Evolutionary conservation across 2,113 vertebrate species (phyloP).

Genomic region (Polyodon spathula): DNA sequence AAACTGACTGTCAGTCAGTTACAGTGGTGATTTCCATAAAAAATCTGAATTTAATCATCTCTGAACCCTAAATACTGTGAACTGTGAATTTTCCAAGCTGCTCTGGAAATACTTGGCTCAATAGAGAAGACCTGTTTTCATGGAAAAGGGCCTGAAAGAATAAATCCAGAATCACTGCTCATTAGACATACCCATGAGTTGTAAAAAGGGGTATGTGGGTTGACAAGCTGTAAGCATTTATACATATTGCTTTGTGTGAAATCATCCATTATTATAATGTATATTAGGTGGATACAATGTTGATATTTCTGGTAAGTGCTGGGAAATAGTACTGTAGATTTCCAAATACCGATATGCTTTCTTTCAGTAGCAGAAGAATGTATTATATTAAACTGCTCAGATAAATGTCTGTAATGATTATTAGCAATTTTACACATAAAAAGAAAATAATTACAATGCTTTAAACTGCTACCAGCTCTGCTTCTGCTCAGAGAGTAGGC

Average conservation of each 20-base stretch:
- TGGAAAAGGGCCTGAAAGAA: neutral
- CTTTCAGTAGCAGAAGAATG: conserved; percentile 28
- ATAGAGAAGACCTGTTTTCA: conserved; percentile 12
- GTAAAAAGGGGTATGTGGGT: conserved; percentile 6
- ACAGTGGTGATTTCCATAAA: no score
- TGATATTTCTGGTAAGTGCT: conserved; percentile 6
- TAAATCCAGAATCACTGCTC: conserved; percentile 6
- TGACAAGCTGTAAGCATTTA: neutral
- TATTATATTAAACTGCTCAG: conserved; percentile 33
- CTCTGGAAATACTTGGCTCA: conserved; percentile 12
- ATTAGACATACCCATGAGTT: conserved; percentile 19
- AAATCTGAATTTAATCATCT: no score
- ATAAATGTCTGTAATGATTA: neutral
- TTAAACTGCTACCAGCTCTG: conserved; percentile 20
- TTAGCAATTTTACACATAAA: conserved; percentile 17
- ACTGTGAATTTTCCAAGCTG: conserved; percentile 9
- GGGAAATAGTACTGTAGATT: no score
- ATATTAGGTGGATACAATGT: neutral
- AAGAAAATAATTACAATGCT: conserved; percentile 10
- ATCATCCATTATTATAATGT: conserved; percentile 14
- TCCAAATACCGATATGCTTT: conserved; percentile 6
- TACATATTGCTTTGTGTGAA: neutral
- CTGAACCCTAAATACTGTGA: no score
- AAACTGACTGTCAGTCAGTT: no score
- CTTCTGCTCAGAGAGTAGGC: conserved; percentile 16